Base-by-base conservation (phyloP, 92 coral and sea anemone species). In the Porites rus region DNA sequence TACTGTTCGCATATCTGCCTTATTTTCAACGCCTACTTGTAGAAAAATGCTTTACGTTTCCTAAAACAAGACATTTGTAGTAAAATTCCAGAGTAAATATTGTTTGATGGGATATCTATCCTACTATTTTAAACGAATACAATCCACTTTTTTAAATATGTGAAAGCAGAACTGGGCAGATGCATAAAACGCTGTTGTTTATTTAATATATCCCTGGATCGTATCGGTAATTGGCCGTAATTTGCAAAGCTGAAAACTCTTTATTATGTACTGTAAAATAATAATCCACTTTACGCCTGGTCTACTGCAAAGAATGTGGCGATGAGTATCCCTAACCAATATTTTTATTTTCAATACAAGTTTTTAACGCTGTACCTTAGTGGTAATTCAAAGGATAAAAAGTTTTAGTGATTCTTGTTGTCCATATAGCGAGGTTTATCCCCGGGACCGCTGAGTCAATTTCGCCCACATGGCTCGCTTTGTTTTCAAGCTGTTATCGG, bases 181-280 rank as follows among this genome's bases (percentile, higher is more conserved):
- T 73, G 80, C 74, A 62, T 38, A 11, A n/a, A 14, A 51, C 5
- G 58, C 60, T 62, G 65, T 72, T 83, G 87, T 83, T 73, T 83
- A 83, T 64, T 74, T 77, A 83, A 20, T 50, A 64, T 50, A 51
- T 24, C 53, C 46, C 46, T 38, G 46, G 46, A 38, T 28, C 61
- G 51, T 10, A 19, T 12, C 78, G 72, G 61, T 74, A 83, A 83
- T 82, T 82, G 71, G 78, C 16, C 86, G 20, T 50, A 82, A 71
- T 60, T 60, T 62, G 64, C 13, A 72, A 62, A 61, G 51, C 51
- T 21, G 22, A 38, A 51, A 50, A 13, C 9, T 65, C 38, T 72
- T 83, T 73, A 51, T 21, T 64, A 60, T 14, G 2, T 9, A 19
- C 28, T 62, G 6, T 54, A 13, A 16, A 54, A 54, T 54, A 54